Percentiles rank a stretch among this genome's conserved stretches.
Conservation (phyloP, 2,888 invertebrate genomes). For the Cynaeus angustus region DNA sequence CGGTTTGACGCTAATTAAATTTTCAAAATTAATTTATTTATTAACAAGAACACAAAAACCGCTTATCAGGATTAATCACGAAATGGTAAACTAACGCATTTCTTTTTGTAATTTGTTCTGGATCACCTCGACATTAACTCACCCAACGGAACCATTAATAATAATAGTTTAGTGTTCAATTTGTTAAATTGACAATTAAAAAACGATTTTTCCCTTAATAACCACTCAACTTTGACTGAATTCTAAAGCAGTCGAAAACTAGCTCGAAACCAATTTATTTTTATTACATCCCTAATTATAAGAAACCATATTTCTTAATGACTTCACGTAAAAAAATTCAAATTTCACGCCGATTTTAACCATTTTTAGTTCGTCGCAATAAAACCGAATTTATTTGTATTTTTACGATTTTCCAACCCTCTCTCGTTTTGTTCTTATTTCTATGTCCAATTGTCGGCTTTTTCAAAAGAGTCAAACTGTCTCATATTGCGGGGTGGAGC, state of each 20-base stretch:
- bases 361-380: background rate
- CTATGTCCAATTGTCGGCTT: conserved; percentile 21
- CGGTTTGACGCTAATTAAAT: conserved; percentile 26
- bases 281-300: conserved; percentile 23
- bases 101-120: background rate
- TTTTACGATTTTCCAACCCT: conserved; percentile 34
- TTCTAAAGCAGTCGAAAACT: conserved; percentile 17
- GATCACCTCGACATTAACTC: background rate
- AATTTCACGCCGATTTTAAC: conserved; percentile 37
- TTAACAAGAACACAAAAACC: conserved; percentile 10
- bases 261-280: conserved; percentile 41
- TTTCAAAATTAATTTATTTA: conserved; percentile 8
- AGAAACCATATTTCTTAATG: conserved; percentile 27
- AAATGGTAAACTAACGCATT: background rate
- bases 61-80: background rate
- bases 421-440: conserved; percentile 9
- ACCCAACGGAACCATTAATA: too few species aligned
- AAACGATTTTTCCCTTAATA: conserved; percentile 24
- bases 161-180: background rate
- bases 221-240: conserved; percentile 7
- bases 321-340: conserved; percentile 12
- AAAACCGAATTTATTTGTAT: conserved; percentile 4
- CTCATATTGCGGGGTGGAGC: conserved; percentile 69
- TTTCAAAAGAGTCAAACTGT: conserved; percentile 47
- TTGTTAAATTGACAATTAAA: conserved; percentile 18